phyloP scores from a whole-genome alignment of 2,888 invertebrate species.

The Heliconius charithonia region DNA sequence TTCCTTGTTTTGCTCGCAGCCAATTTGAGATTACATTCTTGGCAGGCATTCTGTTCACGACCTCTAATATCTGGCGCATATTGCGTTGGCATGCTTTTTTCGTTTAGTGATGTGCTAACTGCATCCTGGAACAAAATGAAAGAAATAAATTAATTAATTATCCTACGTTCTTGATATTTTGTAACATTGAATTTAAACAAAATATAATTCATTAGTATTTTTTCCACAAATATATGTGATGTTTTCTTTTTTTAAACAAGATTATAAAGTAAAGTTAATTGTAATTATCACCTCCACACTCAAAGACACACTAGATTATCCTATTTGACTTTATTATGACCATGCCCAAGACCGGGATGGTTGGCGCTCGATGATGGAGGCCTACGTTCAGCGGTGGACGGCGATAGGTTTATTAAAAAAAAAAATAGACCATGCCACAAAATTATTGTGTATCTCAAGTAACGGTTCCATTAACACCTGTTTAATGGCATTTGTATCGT shows the following conservation, averaged over 20 bases:
- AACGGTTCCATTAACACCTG: slow-evolving; percentile 13
- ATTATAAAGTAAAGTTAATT: not conserved
- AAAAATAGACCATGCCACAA: too few species aligned
- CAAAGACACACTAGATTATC: not conserved
- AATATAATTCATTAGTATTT: too few species aligned
- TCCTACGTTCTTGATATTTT: not conserved
- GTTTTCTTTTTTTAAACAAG: too few species aligned
- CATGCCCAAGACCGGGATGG: too few species aligned
- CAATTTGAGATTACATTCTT: slow-evolving; percentile 81
- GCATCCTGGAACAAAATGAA: slow-evolving; percentile 69
- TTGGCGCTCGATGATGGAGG: too few species aligned
- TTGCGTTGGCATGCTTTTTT: slow-evolving; percentile 70
- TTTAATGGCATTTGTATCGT: slow-evolving; percentile 59
- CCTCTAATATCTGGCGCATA: slow-evolving; percentile 73
- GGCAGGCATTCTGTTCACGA: slow-evolving; percentile 76
- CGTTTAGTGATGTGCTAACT: slow-evolving; percentile 53
- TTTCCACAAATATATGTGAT: too few species aligned
- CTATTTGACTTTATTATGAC: not conserved
- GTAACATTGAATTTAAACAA: too few species aligned
- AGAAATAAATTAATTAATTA: not conserved
- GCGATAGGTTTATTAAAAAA: too few species aligned
- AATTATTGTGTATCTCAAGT: not conserved
- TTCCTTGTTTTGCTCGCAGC: slow-evolving; percentile 78
- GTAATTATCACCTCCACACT: not conserved
- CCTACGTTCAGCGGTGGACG: too few species aligned